These are phyloP conservation scores for Hemichromis elongatus DNA, from an alignment of 2,113 vertebrate species.

Conservation along the genomic window DNA sequence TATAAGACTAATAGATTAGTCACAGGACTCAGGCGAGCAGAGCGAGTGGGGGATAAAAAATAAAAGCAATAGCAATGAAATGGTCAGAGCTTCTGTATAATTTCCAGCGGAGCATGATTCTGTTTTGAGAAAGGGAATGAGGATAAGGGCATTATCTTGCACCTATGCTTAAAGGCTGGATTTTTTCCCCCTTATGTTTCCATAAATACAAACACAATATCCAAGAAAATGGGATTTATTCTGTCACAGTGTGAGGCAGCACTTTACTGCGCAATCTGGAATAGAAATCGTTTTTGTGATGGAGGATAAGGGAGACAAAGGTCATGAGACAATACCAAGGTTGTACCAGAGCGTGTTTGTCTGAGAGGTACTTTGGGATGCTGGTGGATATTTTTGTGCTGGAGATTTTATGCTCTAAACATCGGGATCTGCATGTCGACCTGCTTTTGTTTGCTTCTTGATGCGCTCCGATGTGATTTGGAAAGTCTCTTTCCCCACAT, in stretches of 20 bases:
- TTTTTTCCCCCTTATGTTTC: slow-evolving; percentile 36
- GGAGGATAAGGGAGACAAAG: not conserved
- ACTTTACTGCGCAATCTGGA: slow-evolving; percentile 12
- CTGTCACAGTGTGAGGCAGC: not conserved
- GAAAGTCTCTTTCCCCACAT: not conserved
- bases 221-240: slow-evolving; percentile 56
- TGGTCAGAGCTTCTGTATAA: slow-evolving; percentile 4
- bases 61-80: not conserved
- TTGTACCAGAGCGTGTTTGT: not conserved
- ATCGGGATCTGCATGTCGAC: not conserved
- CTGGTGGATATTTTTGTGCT: not conserved
- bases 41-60: not conserved
- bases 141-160: slow-evolving; percentile 39
- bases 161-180: slow-evolving; percentile 18
- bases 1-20: slow-evolving; percentile 33
- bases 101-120: not conserved
- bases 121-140: slow-evolving; percentile 7
- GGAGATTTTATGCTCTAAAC: not conserved
- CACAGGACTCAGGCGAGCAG: slow-evolving; percentile 3
- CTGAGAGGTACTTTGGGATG: not conserved
- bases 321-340: not conserved
- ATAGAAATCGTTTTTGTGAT: slow-evolving; percentile 12
- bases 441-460: not conserved
- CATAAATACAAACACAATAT: slow-evolving; percentile 55
- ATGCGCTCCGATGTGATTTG: not conserved